Evolutionary conservation across 2,113 vertebrate genomes (phyloP), one percentile per base, ranked within the genome.

Genomic region (Candoia aspera): DNA sequence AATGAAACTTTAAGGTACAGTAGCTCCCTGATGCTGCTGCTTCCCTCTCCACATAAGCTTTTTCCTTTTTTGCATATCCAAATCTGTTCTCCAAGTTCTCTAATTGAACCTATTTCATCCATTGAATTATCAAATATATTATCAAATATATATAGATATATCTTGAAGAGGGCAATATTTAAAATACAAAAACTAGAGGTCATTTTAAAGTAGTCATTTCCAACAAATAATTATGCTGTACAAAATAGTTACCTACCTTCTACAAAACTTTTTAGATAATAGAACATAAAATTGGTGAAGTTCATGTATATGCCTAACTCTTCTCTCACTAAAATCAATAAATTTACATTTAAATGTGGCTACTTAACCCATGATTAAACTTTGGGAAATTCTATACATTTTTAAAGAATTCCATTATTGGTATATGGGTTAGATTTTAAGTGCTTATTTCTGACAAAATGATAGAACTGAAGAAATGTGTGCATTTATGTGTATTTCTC

Each of bases 91-190:
- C 53, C 88, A 86, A 79, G 60, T 26, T 83, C 53, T 59, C 88
- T 93, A 64, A 79, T 53, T 60, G 42, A 89, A 84, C 84, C n/a
- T 24, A 60, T 92, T 95, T 93, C 57, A 91, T 84, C 23, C 57
- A 12, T 13, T 58, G 26, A 49, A 54, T 64, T 57, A 49, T 15
- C 58, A 29, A 33, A 15, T 88, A 15, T 60, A 42, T 42, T 59
- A 46, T 68, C 29, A n/a, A 13, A 68, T 29, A 68, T 26, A 64
- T 13, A 73, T 2, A 62, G 8, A 62, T 86, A 6, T 11, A 10
- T 86, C 57, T 33, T 91, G 93, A 64, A 92, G 91, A 88, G 88
- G 24, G 59, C 60, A 93, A 87, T 87, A 85, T 19, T 87, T 33
- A 55, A 93, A 84, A 29, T 91, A 91, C 37, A 91, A 92, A 79